These are phyloP conservation scores for Drosophila pseudoananassae DNA, from an alignment of 1,140 invertebrate species.

Conservation along the genomic window DNA sequence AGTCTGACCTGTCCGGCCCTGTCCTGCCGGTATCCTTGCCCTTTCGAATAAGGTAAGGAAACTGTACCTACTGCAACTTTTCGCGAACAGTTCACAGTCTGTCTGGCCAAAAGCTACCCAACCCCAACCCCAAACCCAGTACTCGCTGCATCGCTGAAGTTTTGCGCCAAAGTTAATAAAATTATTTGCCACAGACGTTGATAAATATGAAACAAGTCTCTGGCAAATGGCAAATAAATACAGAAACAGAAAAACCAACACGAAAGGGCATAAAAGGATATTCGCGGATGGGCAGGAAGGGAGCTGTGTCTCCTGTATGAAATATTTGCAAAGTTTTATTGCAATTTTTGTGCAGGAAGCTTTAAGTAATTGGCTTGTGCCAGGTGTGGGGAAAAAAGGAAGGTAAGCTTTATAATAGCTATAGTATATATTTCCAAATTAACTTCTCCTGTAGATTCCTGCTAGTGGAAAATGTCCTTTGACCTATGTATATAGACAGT, in stretches of 20 bases:
- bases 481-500: no score
- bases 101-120: constrained; percentile 1
- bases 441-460: no score
- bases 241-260: constrained; percentile 25
- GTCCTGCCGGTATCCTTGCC: background rate
- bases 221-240: constrained; percentile 67
- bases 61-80: constrained; percentile 71
- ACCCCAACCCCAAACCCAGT: background rate
- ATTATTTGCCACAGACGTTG: constrained; percentile 81
- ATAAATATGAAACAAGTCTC: constrained; percentile 75
- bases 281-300: background rate
- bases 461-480: no score
- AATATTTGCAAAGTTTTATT: constrained; percentile 59
- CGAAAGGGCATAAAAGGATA: constrained; percentile 17
- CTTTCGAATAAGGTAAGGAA: constrained; percentile 24
- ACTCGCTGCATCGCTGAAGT: constrained; percentile 40
- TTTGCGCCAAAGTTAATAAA: constrained; percentile 79
- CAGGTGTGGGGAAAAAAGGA: background rate
- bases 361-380: constrained; percentile 36
- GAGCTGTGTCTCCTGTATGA: constrained; percentile 30
- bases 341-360: constrained; percentile 30
- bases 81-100: constrained; percentile 56
- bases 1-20: constrained; percentile 3
- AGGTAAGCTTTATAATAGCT: no score
- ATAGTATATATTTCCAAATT: no score